These are phyloP conservation scores for Electrona antarctica DNA, from an alignment of 2,113 vertebrate genomes.

Conservation along the genomic window DNA sequence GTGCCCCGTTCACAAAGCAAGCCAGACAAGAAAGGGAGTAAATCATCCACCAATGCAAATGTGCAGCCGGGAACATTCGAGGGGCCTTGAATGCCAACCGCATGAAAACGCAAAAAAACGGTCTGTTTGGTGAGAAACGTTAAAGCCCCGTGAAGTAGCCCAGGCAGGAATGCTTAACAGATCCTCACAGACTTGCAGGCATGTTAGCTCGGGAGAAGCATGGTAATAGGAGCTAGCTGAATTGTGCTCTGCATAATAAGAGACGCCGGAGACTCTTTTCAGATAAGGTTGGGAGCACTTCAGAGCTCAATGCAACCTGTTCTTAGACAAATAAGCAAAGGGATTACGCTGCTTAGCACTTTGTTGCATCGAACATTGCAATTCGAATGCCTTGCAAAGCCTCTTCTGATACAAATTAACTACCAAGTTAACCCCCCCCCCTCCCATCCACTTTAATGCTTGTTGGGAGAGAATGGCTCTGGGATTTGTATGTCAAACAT, in stretches of 20 bases:
- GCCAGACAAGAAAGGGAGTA: conserved; percentile 32
- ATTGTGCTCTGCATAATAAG: conserved; percentile 73
- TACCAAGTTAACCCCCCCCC: conserved; percentile 9
- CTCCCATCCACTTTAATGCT: conserved; percentile 12
- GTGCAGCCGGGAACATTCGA: conserved; percentile 57
- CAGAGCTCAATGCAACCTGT: conserved; percentile 65
- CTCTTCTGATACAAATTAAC: conserved; percentile 60
- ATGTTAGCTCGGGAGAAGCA: conserved; percentile 59
- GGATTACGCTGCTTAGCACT: conserved; percentile 76
- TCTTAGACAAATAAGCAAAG: conserved; percentile 72
- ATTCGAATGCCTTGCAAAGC: conserved; percentile 51
- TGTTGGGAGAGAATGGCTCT: conserved; percentile 46
- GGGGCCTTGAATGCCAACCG: conserved; percentile 55
- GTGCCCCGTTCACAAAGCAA: conserved; percentile 46
- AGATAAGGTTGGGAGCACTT: conserved; percentile 75
- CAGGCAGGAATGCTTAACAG: conserved; percentile 52
- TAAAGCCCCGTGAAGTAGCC: conserved; percentile 60
- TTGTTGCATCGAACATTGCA: conserved; percentile 52
- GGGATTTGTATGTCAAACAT: conserved; percentile 55
- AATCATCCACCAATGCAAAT: conserved; percentile 65
- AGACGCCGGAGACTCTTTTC: conserved; percentile 68
- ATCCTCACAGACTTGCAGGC: conserved; percentile 58
- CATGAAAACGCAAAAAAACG: conserved; percentile 27
- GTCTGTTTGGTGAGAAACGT: conserved; percentile 63
- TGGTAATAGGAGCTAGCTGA: conserved; percentile 66